Base-by-base conservation (phyloP, 2,797 vertebrate genomes). In the Distichodus sexfasciatus region DNA sequence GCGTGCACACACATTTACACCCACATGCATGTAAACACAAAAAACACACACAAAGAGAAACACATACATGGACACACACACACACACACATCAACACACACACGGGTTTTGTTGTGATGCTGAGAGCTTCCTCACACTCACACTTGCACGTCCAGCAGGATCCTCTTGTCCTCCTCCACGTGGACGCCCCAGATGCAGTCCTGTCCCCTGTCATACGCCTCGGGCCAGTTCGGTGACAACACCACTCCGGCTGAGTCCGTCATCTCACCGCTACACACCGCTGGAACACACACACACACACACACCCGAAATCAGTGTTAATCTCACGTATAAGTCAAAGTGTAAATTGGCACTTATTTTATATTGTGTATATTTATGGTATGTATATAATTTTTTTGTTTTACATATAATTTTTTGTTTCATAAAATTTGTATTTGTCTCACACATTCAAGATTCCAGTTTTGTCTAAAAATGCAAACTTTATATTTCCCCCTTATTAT, bases 161-260 rank as follows among this genome's bases (percentile, higher is more conserved):
- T 91, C 71, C 96, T 92, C 83, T 96, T 97, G 91, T 98, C 96
- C 77, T 99, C 96, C 73, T 98, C 96, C 85, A 98, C 96, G 0
- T 98, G 96, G 66, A 97, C 91, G 1, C 96, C 96, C 96, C 96
- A 99, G 88, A 99, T 99, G 91, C 97, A 99, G 87, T 99, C 97
- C 85, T 99, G 97, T 40, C 97, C 97, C 60, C 95, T 95, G 82
- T 98, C 93, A 0, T 98, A 99, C 0, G 95, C 93, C 88, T 98
- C 96, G 0, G 96, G 97, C 96, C 96, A 99, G 86, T 99, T 98
- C 66, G 97, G 97, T 1, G 97, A 99, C 74, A 99, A 81, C 78
- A 99, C 95, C 76, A 98, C 94, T 0, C 97, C 96, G 0, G 94
- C 92, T 0, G 93, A 90, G 68, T 98, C 96, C 0, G 95, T 98